Evolutionary conservation across 2,888 invertebrate species (phyloP).

Genomic region (Opisthograptis luteolata): DNA sequence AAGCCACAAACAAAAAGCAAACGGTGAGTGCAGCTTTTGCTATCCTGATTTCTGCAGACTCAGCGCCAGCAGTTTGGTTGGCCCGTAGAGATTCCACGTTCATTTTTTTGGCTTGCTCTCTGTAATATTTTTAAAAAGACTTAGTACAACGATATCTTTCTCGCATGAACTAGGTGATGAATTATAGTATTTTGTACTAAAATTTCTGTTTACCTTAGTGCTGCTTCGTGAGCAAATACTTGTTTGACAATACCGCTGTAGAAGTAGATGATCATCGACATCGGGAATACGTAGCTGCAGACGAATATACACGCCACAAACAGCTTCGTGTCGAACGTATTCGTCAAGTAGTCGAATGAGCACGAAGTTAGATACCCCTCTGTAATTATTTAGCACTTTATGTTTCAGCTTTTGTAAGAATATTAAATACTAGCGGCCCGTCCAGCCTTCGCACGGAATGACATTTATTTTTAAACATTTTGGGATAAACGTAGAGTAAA

Average conservation of each 20-base stretch:
- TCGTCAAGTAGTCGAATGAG: slow-evolving; percentile 91
- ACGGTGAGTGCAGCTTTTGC: slow-evolving; percentile 95
- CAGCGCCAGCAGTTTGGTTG: slow-evolving; percentile 87
- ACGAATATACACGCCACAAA: slow-evolving; percentile 91
- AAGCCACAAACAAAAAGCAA: slow-evolving; percentile 92
- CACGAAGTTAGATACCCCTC: slow-evolving; percentile 96
- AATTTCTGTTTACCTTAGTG: slow-evolving; percentile 78
- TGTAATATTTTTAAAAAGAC: no score
- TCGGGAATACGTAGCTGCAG: slow-evolving; percentile 91
- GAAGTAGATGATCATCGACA: slow-evolving; percentile 91
- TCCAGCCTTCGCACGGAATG: no score
- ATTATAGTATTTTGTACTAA: no score
- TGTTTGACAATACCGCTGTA: slow-evolving; percentile 95
- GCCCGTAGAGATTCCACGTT: slow-evolving; percentile 93
- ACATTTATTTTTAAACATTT: no score
- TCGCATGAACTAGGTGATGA: no score
- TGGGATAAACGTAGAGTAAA: no score
- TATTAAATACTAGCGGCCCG: no score
- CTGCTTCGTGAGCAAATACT: slow-evolving; percentile 94
- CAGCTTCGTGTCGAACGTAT: slow-evolving; percentile 90
- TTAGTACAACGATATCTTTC: no score
- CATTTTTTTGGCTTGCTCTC: slow-evolving; percentile 92
- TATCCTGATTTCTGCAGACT: slow-evolving; percentile 93
- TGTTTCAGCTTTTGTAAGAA: no score
- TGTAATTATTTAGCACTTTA: slow-evolving; percentile 56